Base-by-base conservation (phyloP, 1,140 invertebrate genomes). In the Habropoda laboriosa region DNA sequence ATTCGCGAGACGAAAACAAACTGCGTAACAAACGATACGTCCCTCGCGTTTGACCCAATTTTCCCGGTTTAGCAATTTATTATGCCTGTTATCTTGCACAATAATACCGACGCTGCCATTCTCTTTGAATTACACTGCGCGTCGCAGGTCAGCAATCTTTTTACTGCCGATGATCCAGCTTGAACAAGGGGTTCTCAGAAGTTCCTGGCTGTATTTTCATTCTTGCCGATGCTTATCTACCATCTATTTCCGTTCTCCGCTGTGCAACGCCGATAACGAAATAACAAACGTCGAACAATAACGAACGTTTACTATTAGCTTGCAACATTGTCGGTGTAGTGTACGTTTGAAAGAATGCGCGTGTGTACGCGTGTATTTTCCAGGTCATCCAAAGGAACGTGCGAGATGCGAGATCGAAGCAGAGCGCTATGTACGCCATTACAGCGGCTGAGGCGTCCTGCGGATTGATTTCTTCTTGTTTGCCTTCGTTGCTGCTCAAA, bases 401-500 rank as follows among this genome's bases (percentile, higher is more conserved):
- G 18, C 91, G 93, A 10, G 92, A 94, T 27, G 94, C 95, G 1
- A 94, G 95, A 42, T 88, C 90, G 2, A 94, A 94, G 8, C 96
- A 97, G 87, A 94, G 94, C 2, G 94, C 95, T 4, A 93, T 96
- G 7, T 96, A 96, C 83, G 93, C 95, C 30, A 94, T 96, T 0
- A 96, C 95, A 49, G 93, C 95, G 2, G 94, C 95, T 1, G 96
- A 96, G 85, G 94, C 94, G 1, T 95, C 95, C 67, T 95, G 93
- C 71, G 95, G 95, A 40, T 89, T 96, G 10, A 88, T 97, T 2
- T 95, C 96, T 0, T 94, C 95, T 16, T 93, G 95, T 24, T 86
- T 97, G 1, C 96, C 96, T 0, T 94, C 95, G 0, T 93, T 96
- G 0, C 64, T 96, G 0, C 93, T 96, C 0, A 95, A 95, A 82